Base-by-base conservation (phyloP, 64 coral and sea anemone species). In the Actinia equina region DNA sequence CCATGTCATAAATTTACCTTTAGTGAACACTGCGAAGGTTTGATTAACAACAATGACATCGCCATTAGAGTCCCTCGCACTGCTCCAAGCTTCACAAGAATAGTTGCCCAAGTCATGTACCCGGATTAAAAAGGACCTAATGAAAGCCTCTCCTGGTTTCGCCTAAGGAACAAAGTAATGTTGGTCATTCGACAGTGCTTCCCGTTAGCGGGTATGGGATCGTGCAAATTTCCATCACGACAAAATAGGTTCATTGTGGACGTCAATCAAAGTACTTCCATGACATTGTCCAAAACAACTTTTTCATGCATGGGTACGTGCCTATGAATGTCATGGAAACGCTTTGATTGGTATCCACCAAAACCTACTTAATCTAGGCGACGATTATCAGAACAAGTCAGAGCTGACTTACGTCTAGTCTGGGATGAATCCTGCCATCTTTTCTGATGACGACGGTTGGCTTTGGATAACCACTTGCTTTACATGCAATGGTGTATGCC, bases 61-160 rank as follows among this genome's bases (percentile, higher is more conserved):
- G 23, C 87, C 86, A 2, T 88, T 22, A 4, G 62, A 67, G 65
- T 92, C 86, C n/a, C 91, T 69, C 0, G 91, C 91, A 3, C 67
- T 44, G 59, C 87, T 88, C 91, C 91, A 92, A 0, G 91, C 91
- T 59, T 92, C 91, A 59, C 91, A 92, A 6, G 59, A 63, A 51
- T 92, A 92, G 41, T 92, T 87, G 4, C 91, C 91, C 91, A 87
- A 60, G 62, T 92, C 91, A 46, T 80, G 86, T 59, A 74, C 59
- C 30, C 58, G 64, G 17, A 92, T 11, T 19, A 56, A 41, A 16
- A 74, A 82, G 60, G 83, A 92, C 0, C 6, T 1, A 56, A 92
- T 76, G 25, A 11, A 60, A 20, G 64, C 86, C 82, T 22, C 61
- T 70, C 59, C 87, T 83, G 52, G 91, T 84, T 23, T 88, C 13